These are phyloP conservation scores for Hormaphis cornu DNA, from an alignment of 1,140 invertebrate species.

Conservation along the genomic window DNA sequence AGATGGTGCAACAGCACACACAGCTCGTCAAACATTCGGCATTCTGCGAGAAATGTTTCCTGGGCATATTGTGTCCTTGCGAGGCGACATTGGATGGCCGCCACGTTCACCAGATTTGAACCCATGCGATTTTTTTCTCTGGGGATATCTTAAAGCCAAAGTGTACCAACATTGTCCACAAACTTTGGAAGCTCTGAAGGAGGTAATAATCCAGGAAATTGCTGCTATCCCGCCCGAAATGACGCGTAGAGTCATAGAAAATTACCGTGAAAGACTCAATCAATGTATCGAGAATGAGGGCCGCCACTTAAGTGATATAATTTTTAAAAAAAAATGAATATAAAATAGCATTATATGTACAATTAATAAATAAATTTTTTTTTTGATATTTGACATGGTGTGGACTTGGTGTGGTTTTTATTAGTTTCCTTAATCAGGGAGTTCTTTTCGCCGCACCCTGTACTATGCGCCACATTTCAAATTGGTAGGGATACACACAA, in stretches of 20 bases:
- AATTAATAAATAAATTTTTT: not conserved
- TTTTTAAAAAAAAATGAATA: not conserved
- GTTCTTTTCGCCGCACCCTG: not conserved
- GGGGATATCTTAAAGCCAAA: not conserved
- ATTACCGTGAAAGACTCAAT: not conserved
- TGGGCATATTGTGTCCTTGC: too few species aligned
- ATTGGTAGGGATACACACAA: too few species aligned
- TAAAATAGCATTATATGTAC: not conserved
- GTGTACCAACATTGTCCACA: slow-evolving; percentile 30
- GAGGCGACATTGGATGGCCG: slow-evolving; percentile 37
- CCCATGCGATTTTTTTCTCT: slow-evolving; percentile 28
- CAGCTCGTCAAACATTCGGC: too few species aligned
- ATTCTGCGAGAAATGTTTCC: too few species aligned
- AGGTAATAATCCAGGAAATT: slow-evolving; percentile 14
- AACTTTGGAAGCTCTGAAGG: slow-evolving; percentile 37
- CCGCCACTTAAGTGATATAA: not conserved
- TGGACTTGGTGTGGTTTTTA: not conserved
- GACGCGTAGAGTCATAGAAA: not conserved
- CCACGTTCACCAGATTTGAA: slow-evolving; percentile 37
- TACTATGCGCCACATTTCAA: too few species aligned
- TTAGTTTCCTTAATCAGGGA: not conserved
- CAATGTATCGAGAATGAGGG: not conserved
- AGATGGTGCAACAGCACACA: too few species aligned
- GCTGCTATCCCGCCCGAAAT: not conserved
- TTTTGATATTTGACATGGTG: not conserved